These are phyloP conservation scores for Orycteropus afer DNA, from an alignment of 2,113 vertebrate genomes.

Conservation along the genomic window DNA sequence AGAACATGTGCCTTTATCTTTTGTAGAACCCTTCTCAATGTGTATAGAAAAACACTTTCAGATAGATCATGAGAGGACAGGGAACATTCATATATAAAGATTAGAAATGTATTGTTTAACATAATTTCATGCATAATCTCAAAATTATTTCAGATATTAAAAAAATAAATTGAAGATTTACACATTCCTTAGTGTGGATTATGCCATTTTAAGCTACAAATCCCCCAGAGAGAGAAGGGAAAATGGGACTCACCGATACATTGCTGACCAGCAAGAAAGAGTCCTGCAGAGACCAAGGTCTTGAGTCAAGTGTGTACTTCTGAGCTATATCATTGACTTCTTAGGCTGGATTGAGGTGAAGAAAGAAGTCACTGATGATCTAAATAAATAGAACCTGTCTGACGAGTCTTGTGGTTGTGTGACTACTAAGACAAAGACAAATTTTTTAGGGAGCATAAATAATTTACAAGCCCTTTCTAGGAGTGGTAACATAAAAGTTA, in stretches of 20 bases:
- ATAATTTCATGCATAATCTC: slow-evolving; percentile 14
- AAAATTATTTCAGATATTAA: slow-evolving; percentile 14
- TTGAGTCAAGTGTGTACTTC: neutral
- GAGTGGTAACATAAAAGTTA: neutral
- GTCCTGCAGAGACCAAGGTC: neutral
- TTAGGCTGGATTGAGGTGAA: slow-evolving; percentile 16
- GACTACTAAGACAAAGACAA: slow-evolving; percentile 33
- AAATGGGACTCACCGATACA: slow-evolving; percentile 73
- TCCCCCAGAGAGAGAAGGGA: neutral
- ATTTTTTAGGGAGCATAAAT: slow-evolving; percentile 50
- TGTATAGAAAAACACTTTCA: neutral
- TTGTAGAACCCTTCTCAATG: neutral
- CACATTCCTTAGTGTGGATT: neutral
- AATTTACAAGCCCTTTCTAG: slow-evolving; percentile 61
- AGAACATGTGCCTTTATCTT: neutral
- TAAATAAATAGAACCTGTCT: slow-evolving; percentile 70
- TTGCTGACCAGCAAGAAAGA: slow-evolving; percentile 54
- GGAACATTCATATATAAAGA: neutral
- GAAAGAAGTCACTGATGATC: slow-evolving; percentile 65
- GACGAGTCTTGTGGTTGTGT: slow-evolving; percentile 54
- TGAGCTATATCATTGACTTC: slow-evolving; percentile 26
- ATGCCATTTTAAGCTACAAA: slow-evolving; percentile 26
- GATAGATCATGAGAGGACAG: neutral
- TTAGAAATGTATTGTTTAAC: slow-evolving; percentile 31
- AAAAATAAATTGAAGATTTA: neutral